Conservation (phyloP, 2,888 invertebrate species). For the Capitulum mitella region DNA sequence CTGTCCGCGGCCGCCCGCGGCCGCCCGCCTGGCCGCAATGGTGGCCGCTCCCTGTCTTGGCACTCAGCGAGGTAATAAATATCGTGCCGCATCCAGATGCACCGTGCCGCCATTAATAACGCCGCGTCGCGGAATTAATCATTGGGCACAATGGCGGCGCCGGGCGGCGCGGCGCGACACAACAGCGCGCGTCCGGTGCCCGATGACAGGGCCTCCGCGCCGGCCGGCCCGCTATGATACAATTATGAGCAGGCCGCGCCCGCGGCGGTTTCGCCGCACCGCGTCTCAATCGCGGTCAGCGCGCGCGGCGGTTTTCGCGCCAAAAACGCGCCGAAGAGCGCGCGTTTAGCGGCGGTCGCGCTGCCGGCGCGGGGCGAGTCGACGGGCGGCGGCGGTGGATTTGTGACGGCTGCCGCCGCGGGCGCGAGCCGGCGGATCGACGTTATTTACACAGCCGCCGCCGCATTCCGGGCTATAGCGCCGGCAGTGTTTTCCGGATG, state of each 20-base stretch:
- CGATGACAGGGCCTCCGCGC: background rate
- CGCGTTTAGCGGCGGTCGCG: too few species aligned
- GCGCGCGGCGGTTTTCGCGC: background rate
- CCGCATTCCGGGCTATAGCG: background rate
- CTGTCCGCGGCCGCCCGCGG: too few species aligned
- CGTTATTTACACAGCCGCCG: background rate
- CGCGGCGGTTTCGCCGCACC: background rate
- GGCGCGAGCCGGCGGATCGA: background rate
- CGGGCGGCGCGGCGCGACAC: background rate
- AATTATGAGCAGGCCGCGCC: background rate
- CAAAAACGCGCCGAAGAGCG: too few species aligned
- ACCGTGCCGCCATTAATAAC: constrained; percentile 4
- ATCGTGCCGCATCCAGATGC: constrained; percentile 16
- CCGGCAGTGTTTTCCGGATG: background rate
- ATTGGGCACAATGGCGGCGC: background rate
- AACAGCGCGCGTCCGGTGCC: background rate
- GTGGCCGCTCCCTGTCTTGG: background rate
- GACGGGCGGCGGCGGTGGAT: too few species aligned
- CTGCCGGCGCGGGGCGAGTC: too few species aligned
- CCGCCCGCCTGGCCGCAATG: background rate
- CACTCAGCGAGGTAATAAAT: constrained; percentile 11
- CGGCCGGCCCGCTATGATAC: constrained; percentile 3
- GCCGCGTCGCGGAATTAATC: constrained; percentile 1
- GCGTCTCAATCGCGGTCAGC: background rate
- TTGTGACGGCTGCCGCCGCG: background rate